Evolutionary conservation across 2,888 invertebrate species (phyloP).

Genomic region (Tipula helvola): DNA sequence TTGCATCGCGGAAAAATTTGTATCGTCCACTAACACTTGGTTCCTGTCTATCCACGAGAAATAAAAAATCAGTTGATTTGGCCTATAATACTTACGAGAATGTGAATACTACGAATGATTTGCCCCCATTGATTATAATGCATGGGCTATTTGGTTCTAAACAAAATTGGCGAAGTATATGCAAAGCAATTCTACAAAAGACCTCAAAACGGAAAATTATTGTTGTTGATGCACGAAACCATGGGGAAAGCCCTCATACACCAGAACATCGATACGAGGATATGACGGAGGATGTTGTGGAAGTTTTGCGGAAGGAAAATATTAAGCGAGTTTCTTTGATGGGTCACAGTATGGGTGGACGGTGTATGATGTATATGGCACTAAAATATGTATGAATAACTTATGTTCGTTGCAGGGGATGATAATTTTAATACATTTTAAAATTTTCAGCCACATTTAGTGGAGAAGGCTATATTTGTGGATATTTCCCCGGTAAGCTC

Average conservation of each 20-base stretch:
- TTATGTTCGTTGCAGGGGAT: background rate
- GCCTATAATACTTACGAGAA: constrained; percentile 55
- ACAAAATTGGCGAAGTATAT: constrained; percentile 72
- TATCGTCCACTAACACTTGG: background rate
- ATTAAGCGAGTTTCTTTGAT: constrained; percentile 55
- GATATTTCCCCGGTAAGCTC: constrained; percentile 55
- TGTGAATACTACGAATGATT: constrained; percentile 25
- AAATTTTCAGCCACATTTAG: constrained; percentile 40
- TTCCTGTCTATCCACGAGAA: background rate
- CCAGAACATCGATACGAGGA: constrained; percentile 59
- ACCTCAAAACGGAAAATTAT: constrained; percentile 52
- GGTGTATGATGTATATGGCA: constrained; percentile 75
- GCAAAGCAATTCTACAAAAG: constrained; percentile 47
- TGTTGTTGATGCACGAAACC: constrained; percentile 83
- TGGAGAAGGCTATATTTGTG: constrained; percentile 54
- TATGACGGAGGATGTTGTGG: constrained; percentile 60
- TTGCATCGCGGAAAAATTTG: background rate
- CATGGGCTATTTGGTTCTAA: constrained; percentile 84
- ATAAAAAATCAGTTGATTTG: constrained; percentile 39
- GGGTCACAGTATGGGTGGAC: constrained; percentile 96
- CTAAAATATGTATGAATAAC: constrained; percentile 51
- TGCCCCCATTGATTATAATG: constrained; percentile 62
- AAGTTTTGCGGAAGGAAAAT: constrained; percentile 48
- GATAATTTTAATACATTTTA: background rate
- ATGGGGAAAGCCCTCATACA: constrained; percentile 84